Evolutionary conservation across 2,797 vertebrate species (phyloP), one percentile per base, ranked within the genome.

Genomic region (Sebastes trivittatus): DNA sequence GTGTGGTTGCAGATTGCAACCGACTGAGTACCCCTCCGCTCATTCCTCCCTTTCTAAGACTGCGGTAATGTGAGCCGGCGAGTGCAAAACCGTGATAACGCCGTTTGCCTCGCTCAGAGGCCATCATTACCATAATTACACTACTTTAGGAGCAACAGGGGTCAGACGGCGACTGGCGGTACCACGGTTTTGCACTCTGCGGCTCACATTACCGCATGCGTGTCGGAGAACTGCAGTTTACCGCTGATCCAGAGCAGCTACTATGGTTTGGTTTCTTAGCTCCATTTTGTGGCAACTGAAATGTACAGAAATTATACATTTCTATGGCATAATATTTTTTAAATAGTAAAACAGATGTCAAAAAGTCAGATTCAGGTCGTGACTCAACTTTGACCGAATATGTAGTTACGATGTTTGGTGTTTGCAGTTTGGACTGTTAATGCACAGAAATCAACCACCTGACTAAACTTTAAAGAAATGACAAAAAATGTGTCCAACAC

Each of bases 81-180:
- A 49, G 46, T 46, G 42, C 42, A 46, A 49, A 18, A 49, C 46
- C 7, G 3, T 8, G 46, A 3, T 49, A 49, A 20, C 18, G 46
- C 1, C 0, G 7, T 20, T 20, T 16, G 46, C 46, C 3, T 49
- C 18, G 18, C 18, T 49, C 18, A 20, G 46, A 49, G 18, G 46
- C 0, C 46, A 49, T 49, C 46, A 2, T 49, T 49, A 49, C 46
- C 46, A 49, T 20, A 49, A 20, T 49, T 8, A 8, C 18, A 49
- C 46, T 49, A 8, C 46, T 49, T 49, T 1, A 49, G 46, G 46
- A 49, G 46, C 0, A 20, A 49, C 46, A 7, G 1, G 8, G 16
- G 18, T 20, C 18, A 49, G 3, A 2, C 3, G 7, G 46, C 18
- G 2, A 0, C 46, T 49, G 46, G 18, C 18, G 7, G 0, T 20